Base-by-base conservation (phyloP, 2,888 invertebrate species). In the Allolobophora icterica region DNA sequence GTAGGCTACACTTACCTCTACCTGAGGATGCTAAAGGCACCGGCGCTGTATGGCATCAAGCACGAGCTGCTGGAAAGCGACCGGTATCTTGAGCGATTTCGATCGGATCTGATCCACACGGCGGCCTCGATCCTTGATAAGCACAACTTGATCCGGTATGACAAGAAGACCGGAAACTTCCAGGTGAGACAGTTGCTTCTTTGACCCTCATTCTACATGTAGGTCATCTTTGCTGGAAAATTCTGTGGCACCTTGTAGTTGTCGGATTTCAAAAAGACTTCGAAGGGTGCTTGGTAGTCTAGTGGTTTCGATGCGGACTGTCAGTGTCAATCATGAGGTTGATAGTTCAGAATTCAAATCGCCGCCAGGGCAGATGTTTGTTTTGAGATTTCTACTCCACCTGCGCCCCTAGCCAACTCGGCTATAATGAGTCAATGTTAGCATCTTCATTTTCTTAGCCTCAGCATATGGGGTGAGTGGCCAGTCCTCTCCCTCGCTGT, bases 51-150 rank as follows among this genome's bases (percentile, higher is more conserved):
- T 95, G 98, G 98, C 0, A 97, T 99, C n/a, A 96, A 97, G 0
- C 93, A 94, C 91, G 95, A 95, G 90, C 92, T 93, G 89, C 30
- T 97, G 30, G 97, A 97, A 93, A 97, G 97, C 42, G 99, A 99
- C 96, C 97, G 97, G 0, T 95, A 97, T 21, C 95, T 99, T 92
- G 99, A 99, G 94, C 96, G 97, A 93, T 97, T 98, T 93, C 96
- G 99, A 58, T 98, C 99, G 0, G 99, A 99, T 96, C 96, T 99
- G 17, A 96, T 99, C 30, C 99, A 99, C 95, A 99, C 99, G 0
- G 99, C 99, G 0, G 99, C 99, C 0, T 45, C 90, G 30, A 71
- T 97, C 92, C 96, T 99, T 90, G 99, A 99, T 95, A 97, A 99
- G 93, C 98, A 98, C 94, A 98, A 98, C n/a, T 96, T 99, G 0